Percentiles rank a stretch among this genome's conserved stretches.
phyloP scores from a whole-genome alignment of 2,113 vertebrate genomes.

The Heteronetta atricapilla region DNA sequence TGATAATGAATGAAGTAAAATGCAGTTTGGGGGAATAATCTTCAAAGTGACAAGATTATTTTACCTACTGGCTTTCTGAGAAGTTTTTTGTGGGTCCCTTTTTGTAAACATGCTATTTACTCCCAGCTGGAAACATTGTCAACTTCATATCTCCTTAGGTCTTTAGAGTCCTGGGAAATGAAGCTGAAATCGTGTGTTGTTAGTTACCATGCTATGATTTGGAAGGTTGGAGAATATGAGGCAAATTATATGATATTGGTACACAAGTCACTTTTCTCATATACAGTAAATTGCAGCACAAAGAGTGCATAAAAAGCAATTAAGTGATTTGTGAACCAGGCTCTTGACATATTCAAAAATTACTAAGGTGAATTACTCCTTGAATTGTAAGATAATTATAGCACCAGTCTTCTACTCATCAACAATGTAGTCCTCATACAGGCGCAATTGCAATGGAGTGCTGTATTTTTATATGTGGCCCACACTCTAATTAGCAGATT shows the following conservation, averaged over 20 bases:
- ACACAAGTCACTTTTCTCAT: constrained; percentile 50
- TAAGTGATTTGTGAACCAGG: constrained; percentile 52
- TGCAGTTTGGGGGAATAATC: background rate
- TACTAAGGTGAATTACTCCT: constrained; percentile 62
- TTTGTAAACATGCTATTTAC: constrained; percentile 3
- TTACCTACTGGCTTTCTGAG: constrained; percentile 14
- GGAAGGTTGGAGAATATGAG: constrained; percentile 3
- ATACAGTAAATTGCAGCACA: constrained; percentile 35
- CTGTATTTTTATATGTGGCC: constrained; percentile 64
- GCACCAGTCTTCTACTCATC: background rate
- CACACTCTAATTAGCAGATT: constrained; percentile 70
- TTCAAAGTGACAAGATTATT: constrained; percentile 2
- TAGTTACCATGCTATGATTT: constrained; percentile 20
- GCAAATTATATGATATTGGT: constrained; percentile 26
- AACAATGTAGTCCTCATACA: constrained; percentile 35
- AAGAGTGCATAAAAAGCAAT: constrained; percentile 41
- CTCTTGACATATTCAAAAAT: constrained; percentile 62
- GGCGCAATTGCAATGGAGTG: constrained; percentile 37
- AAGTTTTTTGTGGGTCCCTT: background rate
- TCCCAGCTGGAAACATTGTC: constrained; percentile 39
- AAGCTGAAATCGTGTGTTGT: constrained; percentile 1
- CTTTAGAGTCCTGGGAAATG: constrained; percentile 43
- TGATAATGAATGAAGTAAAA: background rate
- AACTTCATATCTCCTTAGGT: constrained; percentile 30
- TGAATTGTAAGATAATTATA: constrained; percentile 62